These are phyloP conservation scores for Leucopternis melanops DNA, from an alignment of 2,113 vertebrate genomes.

Conservation along the genomic window DNA sequence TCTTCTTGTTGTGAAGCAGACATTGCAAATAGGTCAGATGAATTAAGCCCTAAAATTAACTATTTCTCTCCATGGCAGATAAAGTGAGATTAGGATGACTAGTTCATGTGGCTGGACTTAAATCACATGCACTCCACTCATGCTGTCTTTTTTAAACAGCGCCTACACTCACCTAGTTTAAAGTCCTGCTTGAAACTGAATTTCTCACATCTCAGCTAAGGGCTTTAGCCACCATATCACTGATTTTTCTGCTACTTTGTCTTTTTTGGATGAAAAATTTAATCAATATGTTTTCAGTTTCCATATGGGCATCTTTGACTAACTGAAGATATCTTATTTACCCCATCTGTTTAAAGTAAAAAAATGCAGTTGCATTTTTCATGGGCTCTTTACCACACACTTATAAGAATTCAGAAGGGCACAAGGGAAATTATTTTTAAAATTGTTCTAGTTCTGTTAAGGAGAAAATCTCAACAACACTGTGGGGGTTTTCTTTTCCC, in stretches of 20 bases:
- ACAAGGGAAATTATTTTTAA: background rate
- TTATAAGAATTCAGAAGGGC: background rate
- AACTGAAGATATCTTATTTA: too few species aligned
- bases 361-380: too few species aligned
- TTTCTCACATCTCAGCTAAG: background rate
- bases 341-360: too few species aligned
- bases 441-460: background rate
- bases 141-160: background rate
- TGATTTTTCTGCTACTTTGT: background rate
- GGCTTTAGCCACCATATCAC: background rate
- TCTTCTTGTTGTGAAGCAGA: conserved; percentile 29
- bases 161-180: background rate
- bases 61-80: background rate
- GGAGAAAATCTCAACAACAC: background rate
- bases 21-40: conserved; percentile 24
- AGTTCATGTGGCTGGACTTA: background rate
- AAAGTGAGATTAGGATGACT: background rate
- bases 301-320: background rate
- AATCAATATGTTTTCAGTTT: background rate
- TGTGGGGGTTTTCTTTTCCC: background rate
- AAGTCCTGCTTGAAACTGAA: background rate
- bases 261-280: background rate
- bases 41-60: conserved; percentile 47
- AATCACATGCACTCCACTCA: background rate
- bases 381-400: background rate